These are phyloP conservation scores for Deroptyus accipitrinus DNA, from an alignment of 2,113 vertebrate genomes.

Conservation along the genomic window DNA sequence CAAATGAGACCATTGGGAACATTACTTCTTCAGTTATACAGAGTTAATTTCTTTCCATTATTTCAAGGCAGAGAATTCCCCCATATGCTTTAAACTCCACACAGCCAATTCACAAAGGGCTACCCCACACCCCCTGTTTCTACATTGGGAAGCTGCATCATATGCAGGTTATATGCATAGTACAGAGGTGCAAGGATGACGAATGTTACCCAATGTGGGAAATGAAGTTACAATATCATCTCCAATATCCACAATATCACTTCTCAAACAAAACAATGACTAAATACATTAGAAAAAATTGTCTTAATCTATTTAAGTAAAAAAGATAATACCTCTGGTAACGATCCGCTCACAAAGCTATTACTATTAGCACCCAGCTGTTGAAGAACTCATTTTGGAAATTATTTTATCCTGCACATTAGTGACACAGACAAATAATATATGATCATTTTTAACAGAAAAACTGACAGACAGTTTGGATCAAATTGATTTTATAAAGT, in stretches of 20 bases:
- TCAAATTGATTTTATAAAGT: neutral
- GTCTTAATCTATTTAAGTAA: neutral
- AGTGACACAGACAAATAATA: neutral
- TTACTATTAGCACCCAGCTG: neutral
- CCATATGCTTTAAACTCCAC: neutral
- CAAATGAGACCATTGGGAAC: neutral
- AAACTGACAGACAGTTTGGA: neutral
- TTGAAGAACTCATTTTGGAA: neutral
- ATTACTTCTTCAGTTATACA: neutral
- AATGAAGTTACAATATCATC: neutral
- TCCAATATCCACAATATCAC: neutral
- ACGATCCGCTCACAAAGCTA: neutral
- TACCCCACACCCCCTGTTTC: neutral
- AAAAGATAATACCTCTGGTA: neutral
- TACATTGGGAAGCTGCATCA: rapidly evolving
- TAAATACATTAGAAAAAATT: neutral
- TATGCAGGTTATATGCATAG: rapidly evolving
- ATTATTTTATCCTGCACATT: neutral
- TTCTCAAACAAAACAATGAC: neutral
- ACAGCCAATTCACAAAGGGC: rapidly evolving
- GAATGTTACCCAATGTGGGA: neutral
- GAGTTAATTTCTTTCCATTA: neutral
- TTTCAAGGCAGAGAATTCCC: neutral
- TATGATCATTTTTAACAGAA: neutral
- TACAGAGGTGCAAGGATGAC: neutral